These are phyloP conservation scores for Tipula unca DNA, from an alignment of 2,888 invertebrate genomes.

Conservation along the genomic window DNA sequence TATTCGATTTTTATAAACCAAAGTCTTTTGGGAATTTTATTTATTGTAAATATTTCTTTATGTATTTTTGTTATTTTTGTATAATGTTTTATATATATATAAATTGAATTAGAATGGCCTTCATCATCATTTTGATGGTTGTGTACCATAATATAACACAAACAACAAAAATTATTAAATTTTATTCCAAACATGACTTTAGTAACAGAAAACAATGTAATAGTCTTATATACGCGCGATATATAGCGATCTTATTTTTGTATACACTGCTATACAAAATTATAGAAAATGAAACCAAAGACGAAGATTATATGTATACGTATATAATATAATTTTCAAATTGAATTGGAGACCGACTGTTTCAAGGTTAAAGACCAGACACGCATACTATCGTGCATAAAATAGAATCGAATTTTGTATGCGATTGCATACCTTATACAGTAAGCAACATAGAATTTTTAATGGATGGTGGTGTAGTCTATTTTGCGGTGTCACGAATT, in stretches of 20 bases:
- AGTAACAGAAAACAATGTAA: not conserved
- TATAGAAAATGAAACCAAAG: not conserved
- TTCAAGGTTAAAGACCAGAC: not conserved
- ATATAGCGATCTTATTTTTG: not conserved
- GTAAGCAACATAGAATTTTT: not conserved
- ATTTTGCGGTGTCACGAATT: conserved; percentile 8
- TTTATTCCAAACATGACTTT: conserved; percentile 14
- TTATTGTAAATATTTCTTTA: not conserved
- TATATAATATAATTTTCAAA: not conserved
- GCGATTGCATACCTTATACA: not conserved
- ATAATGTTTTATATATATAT: not conserved
- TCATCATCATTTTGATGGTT: not conserved
- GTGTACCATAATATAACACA: not conserved
- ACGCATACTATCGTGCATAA: not conserved
- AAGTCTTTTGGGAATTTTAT: not conserved
- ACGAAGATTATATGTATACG: no score
- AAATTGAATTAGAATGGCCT: conserved; percentile 8
- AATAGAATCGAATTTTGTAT: not conserved
- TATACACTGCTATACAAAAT: not conserved
- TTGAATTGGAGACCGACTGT: not conserved
- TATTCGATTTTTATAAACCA: not conserved
- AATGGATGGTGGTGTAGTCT: not conserved
- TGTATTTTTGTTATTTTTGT: not conserved
- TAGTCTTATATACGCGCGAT: not conserved
- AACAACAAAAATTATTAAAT: not conserved